These are phyloP conservation scores for Arion vulgaris DNA, from an alignment of 1,140 invertebrate species.

Conservation along the genomic window DNA sequence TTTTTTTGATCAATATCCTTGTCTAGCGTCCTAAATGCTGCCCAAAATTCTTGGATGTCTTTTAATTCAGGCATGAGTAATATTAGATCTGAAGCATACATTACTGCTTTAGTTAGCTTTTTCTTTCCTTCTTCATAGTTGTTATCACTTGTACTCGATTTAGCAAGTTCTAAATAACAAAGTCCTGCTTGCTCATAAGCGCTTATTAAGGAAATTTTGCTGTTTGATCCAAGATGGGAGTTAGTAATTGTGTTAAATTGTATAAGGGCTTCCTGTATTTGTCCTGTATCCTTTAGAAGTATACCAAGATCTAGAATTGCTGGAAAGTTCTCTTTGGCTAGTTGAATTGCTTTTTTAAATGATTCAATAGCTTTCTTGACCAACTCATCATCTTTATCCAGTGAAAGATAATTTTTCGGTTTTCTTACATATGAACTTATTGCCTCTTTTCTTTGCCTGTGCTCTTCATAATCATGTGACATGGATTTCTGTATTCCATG, in stretches of 20 bases:
- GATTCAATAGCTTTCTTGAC: not conserved
- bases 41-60: not conserved
- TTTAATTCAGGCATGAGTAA: not conserved
- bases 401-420: not conserved
- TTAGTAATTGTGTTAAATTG: not conserved
- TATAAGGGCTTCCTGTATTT: not conserved
- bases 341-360: not conserved
- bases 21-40: not conserved
- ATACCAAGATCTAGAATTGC: not conserved
- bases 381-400: not conserved
- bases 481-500: no score
- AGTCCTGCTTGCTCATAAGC: not conserved
- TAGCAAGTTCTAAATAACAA: not conserved
- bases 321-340: not conserved
- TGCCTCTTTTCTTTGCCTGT: no score
- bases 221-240: not conserved
- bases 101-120: not conserved
- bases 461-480: no score
- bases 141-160: not conserved
- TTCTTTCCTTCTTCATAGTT: not conserved
- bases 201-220: not conserved
- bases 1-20: not conserved
- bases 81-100: not conserved
- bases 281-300: not conserved
- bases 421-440: not conserved